A percentile compares a stretch with the other conserved stretches of the same genome.
Conservation (phyloP, 2,797 vertebrate species). For the Momotus momota region DNA sequence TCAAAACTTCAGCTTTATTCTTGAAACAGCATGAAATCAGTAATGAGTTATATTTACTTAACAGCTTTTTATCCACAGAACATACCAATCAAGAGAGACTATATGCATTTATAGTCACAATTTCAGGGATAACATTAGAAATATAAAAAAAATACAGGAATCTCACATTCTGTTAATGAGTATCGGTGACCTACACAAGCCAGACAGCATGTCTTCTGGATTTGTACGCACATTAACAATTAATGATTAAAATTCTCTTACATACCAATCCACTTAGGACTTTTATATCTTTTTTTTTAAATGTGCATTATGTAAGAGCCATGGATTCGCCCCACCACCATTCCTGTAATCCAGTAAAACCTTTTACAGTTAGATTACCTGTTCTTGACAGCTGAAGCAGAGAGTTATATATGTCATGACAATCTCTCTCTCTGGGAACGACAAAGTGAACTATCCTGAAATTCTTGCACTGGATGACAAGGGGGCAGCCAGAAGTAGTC, state of each 20-base stretch:
- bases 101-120: not conserved
- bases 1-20: not conserved
- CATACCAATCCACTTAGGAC: not conserved
- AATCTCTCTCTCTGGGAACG: slow-evolving; percentile 93
- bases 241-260: not conserved
- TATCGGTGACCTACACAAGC: not conserved
- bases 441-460: slow-evolving; percentile 95
- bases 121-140: not conserved
- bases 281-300: not conserved
- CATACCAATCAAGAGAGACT: not conserved
- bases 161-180: not conserved
- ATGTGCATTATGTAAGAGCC: rapidly evolving
- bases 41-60: not conserved
- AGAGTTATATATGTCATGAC: slow-evolving; percentile 97
- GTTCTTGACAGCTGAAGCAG: slow-evolving; percentile 90
- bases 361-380: slow-evolving; percentile 77
- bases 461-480: slow-evolving; percentile 96
- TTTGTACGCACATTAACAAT: not conserved
- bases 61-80: not conserved
- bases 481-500: slow-evolving; percentile 93
- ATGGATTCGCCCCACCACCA: rapidly evolving
- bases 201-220: not conserved
- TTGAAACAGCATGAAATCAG: not conserved
- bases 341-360: not conserved
- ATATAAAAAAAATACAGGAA: not conserved